Percentiles rank a stretch among this genome's conserved stretches.
phyloP scores from a whole-genome alignment of 1,140 invertebrate genomes.

The Drosophila nannoptera region DNA sequence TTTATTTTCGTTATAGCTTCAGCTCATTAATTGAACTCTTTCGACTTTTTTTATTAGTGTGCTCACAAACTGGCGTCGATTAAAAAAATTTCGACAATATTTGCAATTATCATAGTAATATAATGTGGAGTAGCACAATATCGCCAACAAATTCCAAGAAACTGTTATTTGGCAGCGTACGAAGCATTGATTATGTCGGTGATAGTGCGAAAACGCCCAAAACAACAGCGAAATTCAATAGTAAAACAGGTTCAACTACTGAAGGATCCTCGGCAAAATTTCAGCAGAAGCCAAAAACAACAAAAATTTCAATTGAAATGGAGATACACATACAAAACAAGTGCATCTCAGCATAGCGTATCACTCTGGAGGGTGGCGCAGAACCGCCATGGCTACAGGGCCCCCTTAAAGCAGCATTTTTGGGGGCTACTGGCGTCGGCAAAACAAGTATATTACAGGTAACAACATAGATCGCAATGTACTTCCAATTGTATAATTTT shows the following conservation, averaged over 20 bases:
- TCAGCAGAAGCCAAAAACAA: conserved; percentile 53
- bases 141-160: conserved; percentile 79
- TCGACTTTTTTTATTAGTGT: not conserved
- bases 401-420: conserved; percentile 87
- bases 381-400: conserved; percentile 81
- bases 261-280: conserved; percentile 28
- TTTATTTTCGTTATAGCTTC: no score
- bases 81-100: conserved; percentile 59
- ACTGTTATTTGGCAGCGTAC: conserved; percentile 76
- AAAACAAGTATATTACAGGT: conserved; percentile 91
- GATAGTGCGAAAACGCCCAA: conserved; percentile 65
- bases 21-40: no score
- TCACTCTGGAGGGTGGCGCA: conserved; percentile 79
- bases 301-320: conserved; percentile 79
- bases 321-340: conserved; percentile 79
- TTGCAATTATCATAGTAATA: conserved; percentile 74
- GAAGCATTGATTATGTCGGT: conserved; percentile 79
- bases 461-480: conserved; percentile 29
- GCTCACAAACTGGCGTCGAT: conserved; percentile 70
- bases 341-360: conserved; percentile 79
- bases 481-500: not conserved
- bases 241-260: conserved; percentile 49
- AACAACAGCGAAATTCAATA: conserved; percentile 48
- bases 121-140: conserved; percentile 79
- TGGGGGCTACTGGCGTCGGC: conserved; percentile 88